Percentiles rank a stretch among this genome's conserved stretches.
phyloP scores from a whole-genome alignment of 2,888 invertebrate species.

The Drosophila formosana region DNA sequence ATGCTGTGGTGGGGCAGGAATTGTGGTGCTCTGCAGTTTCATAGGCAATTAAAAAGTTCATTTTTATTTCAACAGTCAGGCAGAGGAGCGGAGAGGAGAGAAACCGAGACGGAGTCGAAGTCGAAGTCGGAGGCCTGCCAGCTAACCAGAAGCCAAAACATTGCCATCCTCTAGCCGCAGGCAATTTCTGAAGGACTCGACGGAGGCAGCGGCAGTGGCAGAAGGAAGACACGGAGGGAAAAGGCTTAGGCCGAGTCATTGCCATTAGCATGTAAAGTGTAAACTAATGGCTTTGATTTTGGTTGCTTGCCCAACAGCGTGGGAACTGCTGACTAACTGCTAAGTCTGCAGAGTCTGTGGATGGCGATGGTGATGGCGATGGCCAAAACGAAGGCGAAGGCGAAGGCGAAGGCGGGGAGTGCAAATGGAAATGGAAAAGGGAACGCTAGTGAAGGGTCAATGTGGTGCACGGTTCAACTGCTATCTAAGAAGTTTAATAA shows the following conservation, averaged over 20 bases:
- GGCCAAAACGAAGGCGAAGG: not conserved
- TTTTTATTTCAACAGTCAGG: conserved; percentile 65
- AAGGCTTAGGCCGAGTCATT: conserved; percentile 30
- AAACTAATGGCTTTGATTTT: conserved; percentile 82
- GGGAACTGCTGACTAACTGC: conserved; percentile 62
- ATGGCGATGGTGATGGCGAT: not conserved
- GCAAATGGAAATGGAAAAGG: not conserved
- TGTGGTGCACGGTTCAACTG: conserved; percentile 23
- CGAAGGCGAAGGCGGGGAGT: no score
- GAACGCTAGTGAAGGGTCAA: conserved; percentile 23
- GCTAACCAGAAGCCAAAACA: conserved; percentile 55
- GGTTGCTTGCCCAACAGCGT: conserved; percentile 66
- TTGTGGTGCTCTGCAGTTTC: conserved; percentile 40
- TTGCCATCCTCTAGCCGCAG: conserved; percentile 40
- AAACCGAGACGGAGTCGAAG: not conserved
- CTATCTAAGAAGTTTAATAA: conserved; percentile 72
- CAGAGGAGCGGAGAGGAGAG: not conserved
- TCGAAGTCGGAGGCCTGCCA: not conserved
- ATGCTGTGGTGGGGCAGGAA: conserved; percentile 14
- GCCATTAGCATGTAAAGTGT: conserved; percentile 83
- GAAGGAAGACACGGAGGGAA: not conserved
- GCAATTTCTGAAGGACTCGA: conserved; percentile 46
- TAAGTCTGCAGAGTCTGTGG: not conserved
- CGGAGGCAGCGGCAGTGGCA: conserved; percentile 11
- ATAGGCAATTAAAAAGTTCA: conserved; percentile 80